Base-by-base conservation (phyloP, 2,888 invertebrate species). In the Crossocerus cetratus region DNA sequence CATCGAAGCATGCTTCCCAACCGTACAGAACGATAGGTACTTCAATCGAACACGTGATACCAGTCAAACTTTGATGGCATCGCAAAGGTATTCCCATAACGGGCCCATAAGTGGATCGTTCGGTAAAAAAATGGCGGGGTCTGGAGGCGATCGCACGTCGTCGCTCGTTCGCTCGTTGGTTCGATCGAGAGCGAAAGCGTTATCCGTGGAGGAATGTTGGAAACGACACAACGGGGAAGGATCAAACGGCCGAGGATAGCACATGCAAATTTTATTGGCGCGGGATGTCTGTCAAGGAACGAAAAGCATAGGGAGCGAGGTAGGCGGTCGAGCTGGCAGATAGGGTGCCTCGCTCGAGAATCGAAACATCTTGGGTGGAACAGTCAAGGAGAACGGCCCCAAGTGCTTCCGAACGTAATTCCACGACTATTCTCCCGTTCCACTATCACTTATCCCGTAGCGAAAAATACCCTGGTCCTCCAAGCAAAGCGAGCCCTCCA, bases 381-480 rank as follows among this genome's bases (percentile, higher is more conserved):
- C 42, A 23, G 18, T 20, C 58, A 16, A 49, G n/a, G 49, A 16
- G n/a, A 49, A 49, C 16, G 49, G 16, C 49, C 11, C 2, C 5
- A 13, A 49, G 16, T 49, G 14, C 16, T 58, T 69, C 60, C 69
- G 69, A 63, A 69, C 69, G 69, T 72, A 68, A 70, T 70, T 60
- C 68, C 67, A 54, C 69, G 60, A 72, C 70, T 80, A 75, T 69
- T 76, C 65, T 77, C 76, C 64, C 54, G 64, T 54, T 65, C 70
- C 62, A 64, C 70, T 21, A 55, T 54, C 57, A 61, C 57, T 62
- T 63, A 57, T 32, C 73, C 45, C 54, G 44, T 4, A 8, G 32
- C 32, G 32, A 32, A 32, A 32, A 32, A 32, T 32, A 11, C 2
- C 8, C 8, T 32, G 32, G 11, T 32, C 32, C 32, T 32, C 8